Evolutionary conservation across 1,140 invertebrate species (phyloP), one percentile per base, ranked within the genome.

Genomic region (Ctenoplectra terminalis): DNA sequence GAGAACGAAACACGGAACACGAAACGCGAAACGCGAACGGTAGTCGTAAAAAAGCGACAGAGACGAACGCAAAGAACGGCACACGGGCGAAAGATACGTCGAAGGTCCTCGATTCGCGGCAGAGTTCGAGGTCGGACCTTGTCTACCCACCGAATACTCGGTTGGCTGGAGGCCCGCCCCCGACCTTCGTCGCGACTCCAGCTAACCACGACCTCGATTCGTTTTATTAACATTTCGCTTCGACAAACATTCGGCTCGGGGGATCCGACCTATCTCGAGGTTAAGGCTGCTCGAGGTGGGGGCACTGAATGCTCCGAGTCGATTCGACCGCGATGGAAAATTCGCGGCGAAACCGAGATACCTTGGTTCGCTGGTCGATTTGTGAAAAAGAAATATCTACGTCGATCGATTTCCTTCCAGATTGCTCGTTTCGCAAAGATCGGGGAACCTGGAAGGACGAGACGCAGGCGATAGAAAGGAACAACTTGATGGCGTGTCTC

Each of bases 181-280:
- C 86, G 86, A 87, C 86, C 86, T 88, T 88, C 82, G 67, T 31
- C 76, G 43, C 72, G 74, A 56, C 73, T 58, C n/a, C 71, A 29
- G n/a, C 79, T 56, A 74, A 84, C 64, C 52, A 76, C 67, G 63
- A 60, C 75, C 82, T 87, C 71, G 70, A 80, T 75, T 88, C 83
- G 50, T 85, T 84, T 84, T 87, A 78, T 87, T 78, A 82, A 87
- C 77, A 67, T 75, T 63, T 85, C 72, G 80, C 83, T 64, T 73
- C 63, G 83, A 75, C 86, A 85, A 88, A 88, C 87, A 86, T 81
- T 85, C 85, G 83, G 82, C 11, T 64, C 52, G 80, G 50, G 83
- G 69, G 56, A 71, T 74, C 75, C 58, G 71, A 85, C 82, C 86
- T 82, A 40, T 20, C 58, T 50, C 87, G 87, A 88, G 87, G 87